Evolutionary conservation across 2,113 vertebrate species (phyloP), one percentile per base, ranked within the genome.

Genomic region (Glareola pratincola): DNA sequence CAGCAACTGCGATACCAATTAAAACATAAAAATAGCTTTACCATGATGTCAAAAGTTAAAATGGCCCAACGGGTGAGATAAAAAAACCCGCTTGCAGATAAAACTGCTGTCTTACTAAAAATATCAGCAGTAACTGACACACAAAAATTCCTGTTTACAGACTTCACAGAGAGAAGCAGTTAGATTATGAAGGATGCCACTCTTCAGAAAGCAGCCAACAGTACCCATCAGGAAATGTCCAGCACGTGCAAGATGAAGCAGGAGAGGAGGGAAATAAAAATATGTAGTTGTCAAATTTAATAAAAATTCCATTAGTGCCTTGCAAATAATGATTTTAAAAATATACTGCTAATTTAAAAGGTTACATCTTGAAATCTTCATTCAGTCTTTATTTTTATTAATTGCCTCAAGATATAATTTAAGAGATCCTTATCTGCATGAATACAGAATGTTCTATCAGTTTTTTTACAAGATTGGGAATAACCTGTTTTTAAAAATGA

Each of bases 71-170:
- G 0, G 63, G 29, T 5, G 27, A 88, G 89, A 95, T 83, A 74
- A 83, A 92, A 89, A 37, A 39, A 37, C 84, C 51, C 4, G 1
- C n/a, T 43, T 47, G n/a, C 39, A 67, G 68, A 92, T 89, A 87
- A 64, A 96, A 75, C 15, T 22, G 37, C 54, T 84, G 76, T 59
- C 80, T 68, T 6, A 72, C 64, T 77, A 91, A 94, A 89, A 92
- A 89, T 74, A 96, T 7, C 54, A 57, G 34, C 72, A 62, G 73
- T 74, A 76, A 94, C 29, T 32, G 85, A 74, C 56, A 94, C 27
- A 72, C 8, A 53, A 90, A 91, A 78, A 96, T 24, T 86, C 84
- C 86, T 54, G 57, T 93, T 88, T 73, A 79, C 62, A 76, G 56
- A 59, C 36, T 69, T n/a, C 4, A 3, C 73, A 88, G 74, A 85